Base-by-base conservation (phyloP, 2,113 vertebrate species). In the Pedetes capensis region DNA sequence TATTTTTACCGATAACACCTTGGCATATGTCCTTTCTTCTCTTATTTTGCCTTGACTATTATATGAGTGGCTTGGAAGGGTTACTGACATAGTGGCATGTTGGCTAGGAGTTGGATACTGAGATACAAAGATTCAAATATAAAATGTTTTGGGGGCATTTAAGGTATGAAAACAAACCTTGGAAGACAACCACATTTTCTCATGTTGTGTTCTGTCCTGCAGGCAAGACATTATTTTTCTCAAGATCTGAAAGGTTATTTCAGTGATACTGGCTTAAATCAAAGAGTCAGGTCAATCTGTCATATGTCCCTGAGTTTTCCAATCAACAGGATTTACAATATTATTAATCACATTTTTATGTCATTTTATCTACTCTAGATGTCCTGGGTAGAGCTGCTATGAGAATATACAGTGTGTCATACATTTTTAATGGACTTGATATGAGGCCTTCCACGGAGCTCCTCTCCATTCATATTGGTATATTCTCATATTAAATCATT, bases 331-430 rank as follows among this genome's bases (percentile, higher is more conserved):
- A 96, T 97, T 97, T 97, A 95, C 81, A 96, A 83, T 96, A 95
- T 96, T 96, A 96, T 96, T 96, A 96, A 97, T 97, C 96, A 95
- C 76, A 94, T 87, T 96, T 96, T 96, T 94, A 96, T 97, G 92
- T 93, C 91, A 94, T 93, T 95, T 96, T 95, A 94, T 93, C 96
- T 76, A 78, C 44, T 89, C 1, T 76, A 59, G 78, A 95, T 74
- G 85, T 44, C 68, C 88, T n/a, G 51, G 22, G 63, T 57, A 59
- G 82, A 68, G 66, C 51, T 91, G 72, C 78, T 87, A 23, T 39
- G 91, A 95, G 90, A 93, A 97, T 93, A 96, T 80, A 90, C 72
- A 86, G 61, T 87, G 64, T 95, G 59, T 93, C 64, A 76, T 82
- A 81, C 82, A 93, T 97, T 97, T 97, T 97, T 96, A 96, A 97